These are phyloP conservation scores for Pipra filicauda DNA, from an alignment of 2,113 vertebrate genomes.

Conservation along the genomic window DNA sequence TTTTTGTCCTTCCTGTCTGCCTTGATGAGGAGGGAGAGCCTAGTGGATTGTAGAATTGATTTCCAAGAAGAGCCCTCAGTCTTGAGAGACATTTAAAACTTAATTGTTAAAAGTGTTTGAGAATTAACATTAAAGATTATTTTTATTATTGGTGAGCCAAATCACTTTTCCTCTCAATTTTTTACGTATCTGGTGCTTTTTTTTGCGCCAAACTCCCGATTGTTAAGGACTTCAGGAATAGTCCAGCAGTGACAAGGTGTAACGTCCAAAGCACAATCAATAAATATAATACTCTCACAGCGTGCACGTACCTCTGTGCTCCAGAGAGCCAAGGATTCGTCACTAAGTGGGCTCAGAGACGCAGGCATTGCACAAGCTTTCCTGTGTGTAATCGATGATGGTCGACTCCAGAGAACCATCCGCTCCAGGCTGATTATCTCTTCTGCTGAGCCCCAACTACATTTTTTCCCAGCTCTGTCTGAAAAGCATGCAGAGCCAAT, in stretches of 20 bases:
- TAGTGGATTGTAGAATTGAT: background rate
- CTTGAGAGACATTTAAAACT: background rate
- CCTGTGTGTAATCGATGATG: background rate
- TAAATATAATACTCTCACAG: background rate
- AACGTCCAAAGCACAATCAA: fast-evolving
- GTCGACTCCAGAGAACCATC: background rate
- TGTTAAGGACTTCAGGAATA: background rate
- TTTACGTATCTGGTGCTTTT: background rate
- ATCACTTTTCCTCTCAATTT: background rate
- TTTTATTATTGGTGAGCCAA: background rate
- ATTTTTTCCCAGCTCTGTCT: background rate
- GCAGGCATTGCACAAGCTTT: background rate
- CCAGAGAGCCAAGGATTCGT: background rate
- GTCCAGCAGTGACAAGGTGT: background rate
- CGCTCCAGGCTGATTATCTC: background rate
- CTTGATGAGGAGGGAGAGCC: background rate
- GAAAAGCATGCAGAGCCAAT: background rate
- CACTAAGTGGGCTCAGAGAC: background rate
- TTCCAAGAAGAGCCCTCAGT: background rate
- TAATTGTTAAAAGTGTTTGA: background rate
- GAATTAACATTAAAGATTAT: background rate
- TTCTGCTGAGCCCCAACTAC: background rate
- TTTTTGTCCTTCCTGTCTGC: background rate
- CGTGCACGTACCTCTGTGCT: background rate
- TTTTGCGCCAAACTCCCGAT: fast-evolving